Base-by-base conservation (phyloP, 2,888 invertebrate genomes). In the Lapara coniferarum region DNA sequence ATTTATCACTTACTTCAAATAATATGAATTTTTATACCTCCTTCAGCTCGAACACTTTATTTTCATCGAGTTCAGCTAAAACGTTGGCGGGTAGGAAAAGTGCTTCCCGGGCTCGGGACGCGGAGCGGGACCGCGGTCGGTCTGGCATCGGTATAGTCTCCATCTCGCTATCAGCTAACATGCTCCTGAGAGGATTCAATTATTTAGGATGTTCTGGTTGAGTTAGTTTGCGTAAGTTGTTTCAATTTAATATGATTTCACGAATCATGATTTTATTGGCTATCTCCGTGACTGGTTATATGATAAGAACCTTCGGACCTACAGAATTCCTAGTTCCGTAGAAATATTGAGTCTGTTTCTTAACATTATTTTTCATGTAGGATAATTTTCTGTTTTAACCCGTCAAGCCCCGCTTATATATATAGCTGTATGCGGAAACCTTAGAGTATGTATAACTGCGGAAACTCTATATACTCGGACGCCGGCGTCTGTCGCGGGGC, bases 11-110 rank as follows among this genome's bases (percentile, higher is more conserved):
- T 46, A 53, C 55, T 30, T 66, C 14, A 66, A 51, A 44, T 67
- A 67, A 67, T 56, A 67, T 56, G 56, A 56, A 44, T 56, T 67
- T 59, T 44, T 30, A 63, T 55, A 95, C 95, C 94, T 96, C 95
- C 86, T 95, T 95, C n/a, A 96, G 84, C 81, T 96, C 96, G 70
- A 94, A 94, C 74, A 96, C 85, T 85, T 95, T 95, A 72, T 86
- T 88, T 78, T 95, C 95, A 75, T 95, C 95, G 75, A 95, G 85
- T 78, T 95, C 95, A 37, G 94, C 91, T 66, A 94, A 81, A 14
- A 95, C 92, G 77, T 94, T 93, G n/a, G 89, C 85, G 13, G 91
- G 89, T 74, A 92, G 84, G 73, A 82, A 87, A 12, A 92, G 85
- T 16, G 91, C 88, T 74, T 92, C 91, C 44, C 92, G 83, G 10